phyloP scores from a whole-genome alignment of 2,797 vertebrate species.

The Silurus lanzhouensis region DNA sequence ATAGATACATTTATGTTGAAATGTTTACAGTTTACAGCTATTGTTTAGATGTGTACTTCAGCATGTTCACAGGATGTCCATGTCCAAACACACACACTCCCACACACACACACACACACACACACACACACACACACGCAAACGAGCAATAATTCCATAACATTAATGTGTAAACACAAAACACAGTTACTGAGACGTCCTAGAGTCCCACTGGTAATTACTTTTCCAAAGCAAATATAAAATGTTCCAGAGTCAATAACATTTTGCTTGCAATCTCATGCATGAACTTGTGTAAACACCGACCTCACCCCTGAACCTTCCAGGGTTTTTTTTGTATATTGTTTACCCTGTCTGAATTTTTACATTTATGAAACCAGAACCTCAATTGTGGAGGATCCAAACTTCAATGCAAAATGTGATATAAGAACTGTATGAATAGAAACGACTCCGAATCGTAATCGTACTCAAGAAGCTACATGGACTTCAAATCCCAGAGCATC shows the following conservation, averaged over 20 bases:
- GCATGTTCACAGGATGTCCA: constrained; percentile 24
- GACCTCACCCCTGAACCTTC: neutral
- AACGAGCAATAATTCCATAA: neutral
- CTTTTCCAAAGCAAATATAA: neutral
- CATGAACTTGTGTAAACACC: neutral
- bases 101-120: neutral
- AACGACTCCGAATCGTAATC: neutral
- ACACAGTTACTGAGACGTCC: neutral
- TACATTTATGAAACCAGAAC: neutral
- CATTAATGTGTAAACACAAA: neutral
- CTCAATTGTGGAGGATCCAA: neutral
- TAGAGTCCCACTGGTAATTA: neutral
- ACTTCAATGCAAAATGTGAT: no score
- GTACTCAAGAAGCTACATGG: neutral
- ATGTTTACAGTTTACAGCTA: neutral
- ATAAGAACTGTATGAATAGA: no score
- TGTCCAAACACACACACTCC: neutral
- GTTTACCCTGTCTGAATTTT: neutral
- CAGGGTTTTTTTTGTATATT: no score
- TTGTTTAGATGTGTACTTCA: constrained; percentile 6
- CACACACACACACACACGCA: neutral
- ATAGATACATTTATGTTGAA: neutral
- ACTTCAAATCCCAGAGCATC: neutral
- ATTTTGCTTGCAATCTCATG: neutral
- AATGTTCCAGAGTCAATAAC: neutral